Conservation (phyloP, 2,888 invertebrate species). For the Drosophila austrosaltans region DNA sequence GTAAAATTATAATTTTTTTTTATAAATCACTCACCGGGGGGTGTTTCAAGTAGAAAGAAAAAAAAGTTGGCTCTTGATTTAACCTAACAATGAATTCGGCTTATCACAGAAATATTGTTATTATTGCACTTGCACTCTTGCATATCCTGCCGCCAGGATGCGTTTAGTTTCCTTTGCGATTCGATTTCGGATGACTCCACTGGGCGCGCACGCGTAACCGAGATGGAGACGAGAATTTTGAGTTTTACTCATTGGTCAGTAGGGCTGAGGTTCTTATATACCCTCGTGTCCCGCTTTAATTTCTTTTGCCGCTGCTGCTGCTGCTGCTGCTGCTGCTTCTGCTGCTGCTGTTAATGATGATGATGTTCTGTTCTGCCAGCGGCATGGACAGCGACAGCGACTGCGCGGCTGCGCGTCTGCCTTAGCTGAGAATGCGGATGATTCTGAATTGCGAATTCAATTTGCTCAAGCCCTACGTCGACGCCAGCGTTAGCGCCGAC, state of each 20-base stretch:
- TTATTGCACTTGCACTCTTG: slow-evolving; percentile 18
- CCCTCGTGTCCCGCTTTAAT: slow-evolving; percentile 77
- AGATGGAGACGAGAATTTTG: slow-evolving; percentile 63
- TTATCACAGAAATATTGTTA: slow-evolving; percentile 6
- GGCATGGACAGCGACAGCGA: slow-evolving; percentile 31
- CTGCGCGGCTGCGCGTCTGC: slow-evolving; percentile 41
- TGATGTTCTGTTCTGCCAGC: slow-evolving; percentile 62
- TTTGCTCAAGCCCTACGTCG: slow-evolving; percentile 55
- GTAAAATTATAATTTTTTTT: slow-evolving; percentile 2
- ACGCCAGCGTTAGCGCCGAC: slow-evolving; percentile 6
- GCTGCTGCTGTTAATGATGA: slow-evolving; percentile 44
- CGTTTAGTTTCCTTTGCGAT: slow-evolving; percentile 13
- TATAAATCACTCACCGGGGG: slow-evolving; percentile 6
- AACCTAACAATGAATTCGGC: background rate
- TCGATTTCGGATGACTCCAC: slow-evolving; percentile 30
- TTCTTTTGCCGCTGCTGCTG: slow-evolving; percentile 59
- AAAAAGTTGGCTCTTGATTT: background rate
- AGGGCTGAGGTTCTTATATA: slow-evolving; percentile 82
- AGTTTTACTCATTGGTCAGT: slow-evolving; percentile 72
- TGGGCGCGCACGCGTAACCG: slow-evolving; percentile 78
- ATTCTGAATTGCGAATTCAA: slow-evolving; percentile 57
- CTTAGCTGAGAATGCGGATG: slow-evolving; percentile 20
- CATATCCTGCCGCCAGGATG: slow-evolving; percentile 65
- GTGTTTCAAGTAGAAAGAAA: background rate
- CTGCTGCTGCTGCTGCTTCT: slow-evolving; percentile 25